Base-by-base conservation (phyloP, 2,113 vertebrate species). In the Callionymus lyra region DNA sequence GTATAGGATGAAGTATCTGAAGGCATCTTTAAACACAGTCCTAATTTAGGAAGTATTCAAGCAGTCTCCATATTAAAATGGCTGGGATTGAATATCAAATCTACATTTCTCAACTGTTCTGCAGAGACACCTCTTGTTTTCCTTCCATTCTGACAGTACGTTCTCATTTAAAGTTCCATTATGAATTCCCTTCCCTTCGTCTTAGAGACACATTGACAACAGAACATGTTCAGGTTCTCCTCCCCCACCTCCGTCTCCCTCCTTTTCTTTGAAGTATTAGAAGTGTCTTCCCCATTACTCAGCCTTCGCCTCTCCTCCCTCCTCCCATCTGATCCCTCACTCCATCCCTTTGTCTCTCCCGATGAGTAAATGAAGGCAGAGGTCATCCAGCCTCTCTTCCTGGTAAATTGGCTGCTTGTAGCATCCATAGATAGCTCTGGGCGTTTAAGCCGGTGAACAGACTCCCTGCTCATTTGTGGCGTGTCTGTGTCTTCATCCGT, bases 381-480 rank as follows among this genome's bases (percentile, higher is more conserved):
- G 76, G 83, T 84, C 77, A 82, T 55, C 56, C 57, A 73, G 72
- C 69, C 64, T 82, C 64, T 75, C 65, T 63, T 68, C 50, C 61
- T 68, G 56, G 68, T 83, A 84, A 85, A 85, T 85, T 86, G 85
- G 82, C 80, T 85, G 70, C 70, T 68, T 50, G 77, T 69, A 66
- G 76, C 55, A 55, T 68, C 70, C 35, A 19, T 60, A 68, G 71
- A 68, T 70, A 49, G 56, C 75, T 70, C 56, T 56, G 44, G 63
- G 67, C 70, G 40, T 72, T 71, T 72, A 59, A 63, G 69, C 63
- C 60, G 50, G 68, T 35, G 53, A 63, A 70, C 65, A 67, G 53
- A 76, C 74, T 65, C 70, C 56, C 67, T 72, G 74, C 77, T 78
- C 76, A 79, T 79, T 80, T 80, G 77, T 77, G 71, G 63, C 58